Evolutionary conservation across 2,888 invertebrate species (phyloP).

Genomic region (Cryptosula pallasiana): DNA sequence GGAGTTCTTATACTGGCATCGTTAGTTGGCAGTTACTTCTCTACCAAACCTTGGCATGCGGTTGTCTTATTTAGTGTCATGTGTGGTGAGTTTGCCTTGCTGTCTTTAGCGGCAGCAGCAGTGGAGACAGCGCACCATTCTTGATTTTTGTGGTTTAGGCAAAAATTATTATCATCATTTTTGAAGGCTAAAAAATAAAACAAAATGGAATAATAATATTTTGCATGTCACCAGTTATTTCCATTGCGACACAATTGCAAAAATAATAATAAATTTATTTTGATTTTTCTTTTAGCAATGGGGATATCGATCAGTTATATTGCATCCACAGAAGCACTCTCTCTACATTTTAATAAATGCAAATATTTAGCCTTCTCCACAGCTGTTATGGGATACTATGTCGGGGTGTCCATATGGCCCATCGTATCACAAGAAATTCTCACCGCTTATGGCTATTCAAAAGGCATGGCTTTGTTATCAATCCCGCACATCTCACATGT

Average conservation of each 20-base stretch:
- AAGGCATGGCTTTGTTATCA: not conserved
- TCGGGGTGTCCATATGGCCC: not conserved
- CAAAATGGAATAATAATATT: too few relatives aligned
- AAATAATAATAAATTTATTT: too few relatives aligned
- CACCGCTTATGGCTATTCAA: not conserved
- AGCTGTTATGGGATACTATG: not conserved
- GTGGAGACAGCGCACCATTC: too few relatives aligned
- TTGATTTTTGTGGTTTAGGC: too few relatives aligned
- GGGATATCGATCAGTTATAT: not conserved
- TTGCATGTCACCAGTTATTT: too few relatives aligned
- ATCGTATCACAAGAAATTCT: not conserved
- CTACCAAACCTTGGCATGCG: slow-evolving; percentile 1
- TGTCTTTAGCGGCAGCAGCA: not conserved
- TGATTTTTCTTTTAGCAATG: not conserved
- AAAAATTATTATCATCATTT: too few relatives aligned
- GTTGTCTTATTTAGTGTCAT: not conserved
- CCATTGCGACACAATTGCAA: too few relatives aligned
- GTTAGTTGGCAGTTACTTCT: not conserved
- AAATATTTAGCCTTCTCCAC: slow-evolving; percentile 6
- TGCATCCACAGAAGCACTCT: not conserved
- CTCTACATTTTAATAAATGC: not conserved
- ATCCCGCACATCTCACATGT: not conserved
- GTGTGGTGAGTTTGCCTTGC: not conserved
- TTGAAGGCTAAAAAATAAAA: too few relatives aligned
- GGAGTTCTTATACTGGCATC: not conserved